phyloP scores from a whole-genome alignment of 1,140 invertebrate species.

The Cecropterus lyciades region DNA sequence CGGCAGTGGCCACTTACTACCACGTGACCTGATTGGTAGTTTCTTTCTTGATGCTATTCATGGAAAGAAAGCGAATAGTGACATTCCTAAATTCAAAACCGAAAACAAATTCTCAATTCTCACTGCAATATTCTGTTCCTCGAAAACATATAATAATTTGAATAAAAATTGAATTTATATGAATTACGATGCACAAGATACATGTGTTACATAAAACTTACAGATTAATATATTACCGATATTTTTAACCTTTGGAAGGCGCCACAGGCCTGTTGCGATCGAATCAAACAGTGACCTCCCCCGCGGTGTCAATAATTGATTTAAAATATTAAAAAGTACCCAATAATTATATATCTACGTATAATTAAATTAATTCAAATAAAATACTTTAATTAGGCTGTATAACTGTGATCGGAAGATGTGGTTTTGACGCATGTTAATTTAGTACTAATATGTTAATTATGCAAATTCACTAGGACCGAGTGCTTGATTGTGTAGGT shows the following conservation, averaged over 20 bases:
- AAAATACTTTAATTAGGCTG: conserved; percentile 36
- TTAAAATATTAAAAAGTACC: conserved; percentile 32
- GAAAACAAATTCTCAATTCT: no score
- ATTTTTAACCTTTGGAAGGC: conserved; percentile 12
- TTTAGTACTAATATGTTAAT: conserved; percentile 39
- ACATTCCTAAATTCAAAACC: no score
- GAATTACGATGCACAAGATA: background rate
- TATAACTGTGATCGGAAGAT: conserved; percentile 44
- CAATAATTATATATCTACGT: conserved; percentile 32
- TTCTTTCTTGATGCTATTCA: no score
- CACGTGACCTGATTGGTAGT: no score
- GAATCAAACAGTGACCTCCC: conserved; percentile 13
- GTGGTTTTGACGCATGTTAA: conserved; percentile 39
- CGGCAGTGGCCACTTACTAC: no score
- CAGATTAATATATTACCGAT: background rate
- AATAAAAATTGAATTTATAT: no score
- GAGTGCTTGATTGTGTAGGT: conserved; percentile 13
- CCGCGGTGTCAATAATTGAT: conserved; percentile 39
- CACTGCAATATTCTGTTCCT: no score
- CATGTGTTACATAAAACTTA: background rate
- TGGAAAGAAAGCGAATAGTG: no score
- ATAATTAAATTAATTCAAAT: conserved; percentile 43
- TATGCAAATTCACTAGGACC: conserved; percentile 22
- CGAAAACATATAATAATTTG: no score
- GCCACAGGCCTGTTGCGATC: conserved; percentile 5